Conservation (phyloP, 2,888 invertebrate species). For the Temnothorax rugatulus region DNA sequence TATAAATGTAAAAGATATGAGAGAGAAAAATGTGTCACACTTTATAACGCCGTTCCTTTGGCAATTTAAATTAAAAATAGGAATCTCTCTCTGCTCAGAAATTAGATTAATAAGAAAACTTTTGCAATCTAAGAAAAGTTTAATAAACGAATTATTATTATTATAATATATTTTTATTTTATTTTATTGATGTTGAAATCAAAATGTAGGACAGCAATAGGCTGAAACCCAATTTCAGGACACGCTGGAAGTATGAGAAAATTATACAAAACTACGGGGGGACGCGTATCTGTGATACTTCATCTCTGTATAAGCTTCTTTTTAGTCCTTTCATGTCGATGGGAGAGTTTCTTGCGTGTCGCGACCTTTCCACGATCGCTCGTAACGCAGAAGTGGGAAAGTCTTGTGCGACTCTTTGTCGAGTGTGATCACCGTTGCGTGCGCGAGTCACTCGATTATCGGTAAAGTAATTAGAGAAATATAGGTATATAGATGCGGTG, state of each 20-base stretch:
- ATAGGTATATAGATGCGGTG: constrained; percentile 62
- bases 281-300: constrained; percentile 32
- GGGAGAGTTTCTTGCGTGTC: constrained; percentile 47
- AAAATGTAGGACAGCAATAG: not conserved
- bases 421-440: constrained; percentile 70
- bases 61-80: not conserved
- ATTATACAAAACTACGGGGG: not conserved
- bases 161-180: not conserved
- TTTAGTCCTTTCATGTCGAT: constrained; percentile 23
- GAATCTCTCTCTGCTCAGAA: not conserved
- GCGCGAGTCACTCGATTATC: constrained; percentile 73
- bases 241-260: not conserved
- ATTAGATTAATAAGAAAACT: not conserved
- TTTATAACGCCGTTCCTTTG: not conserved
- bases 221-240: not conserved
- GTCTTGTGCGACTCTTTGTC: constrained; percentile 53
- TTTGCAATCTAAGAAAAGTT: not conserved
- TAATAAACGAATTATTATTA: not conserved
- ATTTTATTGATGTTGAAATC: not conserved
- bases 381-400: constrained; percentile 52
- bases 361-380: constrained; percentile 51
- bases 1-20: not conserved
- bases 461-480: constrained; percentile 76
- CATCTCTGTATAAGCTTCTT: constrained; percentile 1
- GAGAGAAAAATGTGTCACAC: not conserved